Percentiles rank a stretch among this genome's conserved stretches.
phyloP scores from a whole-genome alignment of 2,888 invertebrate species.

The Adineta ricciae region DNA sequence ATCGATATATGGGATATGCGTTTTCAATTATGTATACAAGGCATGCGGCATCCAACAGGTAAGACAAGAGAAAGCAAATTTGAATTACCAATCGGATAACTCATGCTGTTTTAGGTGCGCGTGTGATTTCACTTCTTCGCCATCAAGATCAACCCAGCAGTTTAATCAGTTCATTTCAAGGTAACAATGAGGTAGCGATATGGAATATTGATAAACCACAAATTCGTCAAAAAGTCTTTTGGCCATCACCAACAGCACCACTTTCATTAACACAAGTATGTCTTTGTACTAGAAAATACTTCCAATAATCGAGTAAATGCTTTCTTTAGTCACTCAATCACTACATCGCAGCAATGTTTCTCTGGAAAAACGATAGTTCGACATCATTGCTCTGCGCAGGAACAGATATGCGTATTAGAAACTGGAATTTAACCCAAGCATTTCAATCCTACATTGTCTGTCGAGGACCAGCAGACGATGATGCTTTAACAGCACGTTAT shows the following conservation, averaged over 20 bases:
- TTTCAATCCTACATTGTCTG: background rate
- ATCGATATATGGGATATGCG: slow-evolving; percentile 84
- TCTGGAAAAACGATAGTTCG: slow-evolving; percentile 63
- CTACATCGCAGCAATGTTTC: slow-evolving; percentile 67
- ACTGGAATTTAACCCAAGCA: slow-evolving; percentile 74
- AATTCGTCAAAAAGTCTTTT: slow-evolving; percentile 65
- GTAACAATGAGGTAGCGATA: slow-evolving; percentile 74
- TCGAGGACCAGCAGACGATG: slow-evolving; percentile 14
- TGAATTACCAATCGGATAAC: background rate
- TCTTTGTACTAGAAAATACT: no score
- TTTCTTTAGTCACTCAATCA: slow-evolving; percentile 56
- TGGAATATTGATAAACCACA: slow-evolving; percentile 72
- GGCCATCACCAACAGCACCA: slow-evolving; percentile 69
- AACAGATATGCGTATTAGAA: slow-evolving; percentile 76
- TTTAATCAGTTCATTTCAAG: slow-evolving; percentile 66
- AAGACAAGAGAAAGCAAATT: slow-evolving; percentile 20
- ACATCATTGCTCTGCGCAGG: slow-evolving; percentile 57
- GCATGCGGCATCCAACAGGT: slow-evolving; percentile 59
- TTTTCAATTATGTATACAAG: slow-evolving; percentile 74
- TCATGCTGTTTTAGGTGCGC: slow-evolving; percentile 42
- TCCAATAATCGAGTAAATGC: slow-evolving; percentile 9
- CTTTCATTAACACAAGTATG: slow-evolving; percentile 57
- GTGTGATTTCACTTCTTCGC: slow-evolving; percentile 63
- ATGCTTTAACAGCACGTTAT: background rate
- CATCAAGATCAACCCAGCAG: slow-evolving; percentile 42